These are phyloP conservation scores for Pygoscelis antarcticus DNA, from an alignment of 2,113 vertebrate species.

Conservation along the genomic window DNA sequence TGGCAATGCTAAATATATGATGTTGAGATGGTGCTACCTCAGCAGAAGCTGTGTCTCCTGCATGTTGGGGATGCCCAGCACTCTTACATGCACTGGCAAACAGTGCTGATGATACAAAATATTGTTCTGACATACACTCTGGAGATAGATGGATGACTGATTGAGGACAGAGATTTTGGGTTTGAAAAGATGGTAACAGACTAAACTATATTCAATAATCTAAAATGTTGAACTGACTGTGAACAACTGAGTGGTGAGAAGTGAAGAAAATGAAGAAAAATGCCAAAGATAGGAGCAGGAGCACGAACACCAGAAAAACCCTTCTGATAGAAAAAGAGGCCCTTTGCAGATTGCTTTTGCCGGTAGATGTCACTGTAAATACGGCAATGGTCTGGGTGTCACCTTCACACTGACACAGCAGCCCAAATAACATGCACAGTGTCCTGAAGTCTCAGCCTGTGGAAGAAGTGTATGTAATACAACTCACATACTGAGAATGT, in stretches of 20 bases:
- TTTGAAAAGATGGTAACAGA: not conserved
- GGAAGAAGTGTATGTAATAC: not conserved
- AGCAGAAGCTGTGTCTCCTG: not conserved
- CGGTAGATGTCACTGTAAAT: constrained; percentile 34
- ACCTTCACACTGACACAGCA: fast-evolving
- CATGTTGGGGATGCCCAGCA: not conserved
- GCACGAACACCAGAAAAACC: fast-evolving
- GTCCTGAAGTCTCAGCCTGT: not conserved
- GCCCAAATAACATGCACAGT: fast-evolving
- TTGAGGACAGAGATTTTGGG: not conserved
- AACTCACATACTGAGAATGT: fast-evolving
- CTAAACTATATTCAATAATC: not conserved
- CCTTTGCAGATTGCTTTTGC: not conserved
- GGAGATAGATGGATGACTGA: not conserved
- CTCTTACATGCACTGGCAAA: not conserved
- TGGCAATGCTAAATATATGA: not conserved
- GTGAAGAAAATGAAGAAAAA: not conserved
- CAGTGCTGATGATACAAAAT: not conserved
- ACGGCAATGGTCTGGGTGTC: not conserved
- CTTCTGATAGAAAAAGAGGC: not conserved
- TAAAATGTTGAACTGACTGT: not conserved
- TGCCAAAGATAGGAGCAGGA: not conserved
- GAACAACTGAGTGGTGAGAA: not conserved
- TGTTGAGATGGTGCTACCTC: not conserved
- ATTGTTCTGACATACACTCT: not conserved